Evolutionary conservation across 2,888 invertebrate genomes (phyloP).

Genomic region (Xanthia togata): DNA sequence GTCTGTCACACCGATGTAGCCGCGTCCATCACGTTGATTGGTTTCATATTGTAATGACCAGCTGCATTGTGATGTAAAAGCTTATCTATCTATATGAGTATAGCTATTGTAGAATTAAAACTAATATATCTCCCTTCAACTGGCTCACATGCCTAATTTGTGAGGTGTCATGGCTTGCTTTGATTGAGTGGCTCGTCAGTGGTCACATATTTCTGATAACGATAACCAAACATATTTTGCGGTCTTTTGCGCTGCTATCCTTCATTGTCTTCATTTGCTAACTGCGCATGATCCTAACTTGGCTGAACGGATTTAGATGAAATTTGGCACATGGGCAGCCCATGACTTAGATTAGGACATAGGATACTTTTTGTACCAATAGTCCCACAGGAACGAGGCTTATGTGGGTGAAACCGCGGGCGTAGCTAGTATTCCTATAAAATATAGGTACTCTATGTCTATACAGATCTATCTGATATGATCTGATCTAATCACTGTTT

Average conservation of each 20-base stretch:
- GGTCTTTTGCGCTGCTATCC: not conserved
- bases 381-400: too few species aligned
- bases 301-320: too few species aligned
- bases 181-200: not conserved
- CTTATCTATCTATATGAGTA: conserved; percentile 69
- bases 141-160: conserved; percentile 1
- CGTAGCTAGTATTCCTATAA: too few species aligned
- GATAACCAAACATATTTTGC: not conserved
- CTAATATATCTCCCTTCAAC: conserved; percentile 19
- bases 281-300: not conserved
- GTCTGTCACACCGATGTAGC: conserved; percentile 69
- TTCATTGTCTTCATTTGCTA: not conserved
- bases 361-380: too few species aligned
- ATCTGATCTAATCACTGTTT: not conserved
- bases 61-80: conserved; percentile 73
- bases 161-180: not conserved
- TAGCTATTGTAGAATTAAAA: conserved; percentile 20
- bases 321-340: too few species aligned
- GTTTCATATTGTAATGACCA: conserved; percentile 83
- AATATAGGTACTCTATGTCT: too few species aligned
- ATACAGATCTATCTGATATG: not conserved
- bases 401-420: too few species aligned
- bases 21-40: conserved; percentile 84
- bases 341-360: too few species aligned
- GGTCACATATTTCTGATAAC: not conserved